Conservation (phyloP, 2,797 vertebrate genomes). For the Delichon dasypus region DNA sequence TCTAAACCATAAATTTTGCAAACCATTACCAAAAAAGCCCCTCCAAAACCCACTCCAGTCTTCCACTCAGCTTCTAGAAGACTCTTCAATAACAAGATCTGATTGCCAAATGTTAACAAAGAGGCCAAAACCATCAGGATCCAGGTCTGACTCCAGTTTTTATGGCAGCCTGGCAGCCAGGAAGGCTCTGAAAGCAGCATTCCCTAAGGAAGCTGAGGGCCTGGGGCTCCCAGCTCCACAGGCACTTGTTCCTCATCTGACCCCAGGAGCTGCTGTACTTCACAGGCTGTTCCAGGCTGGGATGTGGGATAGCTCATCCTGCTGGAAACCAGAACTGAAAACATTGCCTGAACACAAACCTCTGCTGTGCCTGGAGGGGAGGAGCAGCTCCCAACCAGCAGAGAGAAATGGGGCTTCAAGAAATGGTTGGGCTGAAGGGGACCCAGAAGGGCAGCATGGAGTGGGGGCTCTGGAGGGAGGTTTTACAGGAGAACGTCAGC, state of each 20-base stretch:
- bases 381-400: not conserved
- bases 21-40: not conserved
- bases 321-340: conserved; percentile 2
- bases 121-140: not conserved
- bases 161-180: not conserved
- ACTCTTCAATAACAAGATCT: not conserved
- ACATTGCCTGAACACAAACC: not conserved
- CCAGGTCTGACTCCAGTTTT: not conserved
- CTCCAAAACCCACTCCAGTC: not conserved
- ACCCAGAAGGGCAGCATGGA: not conserved
- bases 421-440: not conserved
- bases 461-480: not conserved
- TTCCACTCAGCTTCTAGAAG: not conserved
- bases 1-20: not conserved
- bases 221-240: not conserved
- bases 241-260: not conserved
- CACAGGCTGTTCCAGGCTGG: not conserved
- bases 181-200: not conserved
- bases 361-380: not conserved
- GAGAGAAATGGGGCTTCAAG: not conserved
- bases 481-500: not conserved
- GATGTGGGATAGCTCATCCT: not conserved
- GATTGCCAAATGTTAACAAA: not conserved
- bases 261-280: not conserved
- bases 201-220: not conserved